Evolutionary conservation across 1,140 invertebrate species (phyloP).

Genomic region (Protaetia brevitarsis): DNA sequence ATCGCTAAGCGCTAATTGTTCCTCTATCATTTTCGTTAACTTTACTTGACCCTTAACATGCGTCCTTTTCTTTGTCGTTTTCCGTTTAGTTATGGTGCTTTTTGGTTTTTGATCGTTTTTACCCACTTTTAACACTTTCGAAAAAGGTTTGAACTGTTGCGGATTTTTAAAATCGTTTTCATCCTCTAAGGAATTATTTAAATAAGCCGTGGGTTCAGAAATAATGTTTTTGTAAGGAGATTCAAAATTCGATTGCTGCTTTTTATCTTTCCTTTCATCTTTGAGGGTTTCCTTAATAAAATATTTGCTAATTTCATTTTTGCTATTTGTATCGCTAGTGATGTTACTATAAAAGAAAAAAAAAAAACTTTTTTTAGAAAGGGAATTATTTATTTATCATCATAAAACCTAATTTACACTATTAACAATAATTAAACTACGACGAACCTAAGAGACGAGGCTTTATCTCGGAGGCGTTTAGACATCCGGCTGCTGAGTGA

Average conservation of each 20-base stretch:
- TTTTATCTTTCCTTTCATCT: background rate
- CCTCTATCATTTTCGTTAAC: conserved; percentile 32
- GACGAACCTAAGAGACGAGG: background rate
- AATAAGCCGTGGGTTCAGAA: conserved; percentile 21
- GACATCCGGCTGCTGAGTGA: conserved; percentile 28
- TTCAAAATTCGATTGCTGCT: conserved; percentile 21
- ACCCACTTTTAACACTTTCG: conserved; percentile 9
- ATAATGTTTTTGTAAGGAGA: conserved; percentile 34
- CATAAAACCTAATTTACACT: background rate
- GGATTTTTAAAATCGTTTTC: conserved; percentile 41
- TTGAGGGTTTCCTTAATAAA: conserved; percentile 22
- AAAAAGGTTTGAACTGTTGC: conserved; percentile 25
- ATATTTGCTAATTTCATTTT: conserved; percentile 34
- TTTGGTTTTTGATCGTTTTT: conserved; percentile 26
- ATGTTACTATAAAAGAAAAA: conserved; percentile 18
- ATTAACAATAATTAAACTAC: background rate
- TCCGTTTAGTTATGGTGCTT: conserved; percentile 27
- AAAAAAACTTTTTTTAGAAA: background rate
- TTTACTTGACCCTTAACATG: conserved; percentile 21
- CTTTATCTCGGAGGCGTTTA: conserved; percentile 20
- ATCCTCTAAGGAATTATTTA: conserved; percentile 29
- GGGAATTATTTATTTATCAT: background rate
- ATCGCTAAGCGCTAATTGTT: conserved; percentile 42
- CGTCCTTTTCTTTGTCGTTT: conserved; percentile 25
- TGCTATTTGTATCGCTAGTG: too few species aligned